A percentile compares a stretch with the other conserved stretches of the same genome.
Conservation (phyloP, 2,113 vertebrate genomes). For the Crotophaga sulcirostris region DNA sequence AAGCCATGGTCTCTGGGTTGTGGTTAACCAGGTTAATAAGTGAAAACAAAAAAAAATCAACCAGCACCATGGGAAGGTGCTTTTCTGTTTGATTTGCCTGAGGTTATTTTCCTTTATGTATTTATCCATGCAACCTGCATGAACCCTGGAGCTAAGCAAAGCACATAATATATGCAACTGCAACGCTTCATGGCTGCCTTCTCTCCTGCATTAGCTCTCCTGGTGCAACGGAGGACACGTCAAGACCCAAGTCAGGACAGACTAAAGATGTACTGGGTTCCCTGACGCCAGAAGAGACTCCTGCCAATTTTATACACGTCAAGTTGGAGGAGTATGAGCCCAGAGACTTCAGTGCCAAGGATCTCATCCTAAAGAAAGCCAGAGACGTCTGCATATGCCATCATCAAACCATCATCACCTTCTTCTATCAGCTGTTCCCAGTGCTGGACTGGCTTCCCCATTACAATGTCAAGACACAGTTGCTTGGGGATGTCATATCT, state of each 20-base stretch:
- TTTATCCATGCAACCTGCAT: background rate
- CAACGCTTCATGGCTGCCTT: background rate
- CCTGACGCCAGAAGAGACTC: background rate
- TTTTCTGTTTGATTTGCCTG: background rate
- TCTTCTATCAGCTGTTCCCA: constrained; percentile 42
- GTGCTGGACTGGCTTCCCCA: constrained; percentile 58
- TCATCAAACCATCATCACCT: background rate
- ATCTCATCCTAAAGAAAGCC: constrained; percentile 14
- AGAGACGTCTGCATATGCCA: background rate
- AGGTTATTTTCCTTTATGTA: background rate
- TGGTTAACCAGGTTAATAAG: background rate
- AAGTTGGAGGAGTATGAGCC: constrained; percentile 45
- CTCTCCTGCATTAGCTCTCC: background rate
- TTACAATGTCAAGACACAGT: background rate
- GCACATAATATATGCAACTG: background rate
- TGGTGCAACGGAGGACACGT: background rate
- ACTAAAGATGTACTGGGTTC: background rate
- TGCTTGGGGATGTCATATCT: constrained; percentile 62
- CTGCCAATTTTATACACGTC: background rate
- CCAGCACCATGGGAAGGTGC: background rate
- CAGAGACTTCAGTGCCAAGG: background rate
- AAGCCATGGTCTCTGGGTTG: background rate
- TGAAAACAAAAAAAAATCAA: background rate
- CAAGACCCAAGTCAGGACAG: background rate
- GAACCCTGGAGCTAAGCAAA: background rate